phyloP scores from a whole-genome alignment of 2,888 invertebrate genomes.

The Drosophila yooni region DNA sequence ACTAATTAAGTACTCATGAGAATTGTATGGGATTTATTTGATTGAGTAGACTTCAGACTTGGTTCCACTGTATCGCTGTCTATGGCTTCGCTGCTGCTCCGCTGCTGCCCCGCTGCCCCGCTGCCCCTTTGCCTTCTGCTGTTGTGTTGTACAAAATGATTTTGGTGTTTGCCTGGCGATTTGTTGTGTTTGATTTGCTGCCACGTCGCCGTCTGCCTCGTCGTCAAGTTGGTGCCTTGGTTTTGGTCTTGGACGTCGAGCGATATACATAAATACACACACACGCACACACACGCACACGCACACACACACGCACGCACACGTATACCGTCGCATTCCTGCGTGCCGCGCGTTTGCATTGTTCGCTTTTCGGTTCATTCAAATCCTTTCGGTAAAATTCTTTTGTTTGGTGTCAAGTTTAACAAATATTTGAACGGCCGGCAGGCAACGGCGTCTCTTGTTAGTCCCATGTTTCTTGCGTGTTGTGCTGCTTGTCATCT shows the following conservation, averaged over 20 bases:
- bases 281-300: background rate
- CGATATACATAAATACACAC: conserved; percentile 3
- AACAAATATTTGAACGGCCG: conserved; percentile 81
- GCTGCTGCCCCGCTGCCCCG: conserved; percentile 9
- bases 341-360: conserved; percentile 73
- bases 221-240: conserved; percentile 24
- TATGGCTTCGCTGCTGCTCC: background rate
- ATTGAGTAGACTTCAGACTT: background rate
- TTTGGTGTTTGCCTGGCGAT: conserved; percentile 72
- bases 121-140: conserved; percentile 16
- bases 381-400: conserved; percentile 81
- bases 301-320: background rate
- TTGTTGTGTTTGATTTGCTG: conserved; percentile 80
- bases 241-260: conserved; percentile 18
- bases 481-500: conserved; percentile 61
- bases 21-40: background rate
- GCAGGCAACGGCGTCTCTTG: conserved; percentile 62
- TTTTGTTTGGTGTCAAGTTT: conserved; percentile 84
- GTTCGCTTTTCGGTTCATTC: conserved; percentile 74
- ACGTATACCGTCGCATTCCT: conserved; percentile 55
- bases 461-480: conserved; percentile 68
- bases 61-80: background rate
- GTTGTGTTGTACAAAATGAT: conserved; percentile 69
- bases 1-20: background rate
- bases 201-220: conserved; percentile 56